Percentiles rank a stretch among this genome's conserved stretches.
Evolutionary conservation across 2,888 invertebrate genomes (phyloP).

Genomic region (Andrena praecox): DNA sequence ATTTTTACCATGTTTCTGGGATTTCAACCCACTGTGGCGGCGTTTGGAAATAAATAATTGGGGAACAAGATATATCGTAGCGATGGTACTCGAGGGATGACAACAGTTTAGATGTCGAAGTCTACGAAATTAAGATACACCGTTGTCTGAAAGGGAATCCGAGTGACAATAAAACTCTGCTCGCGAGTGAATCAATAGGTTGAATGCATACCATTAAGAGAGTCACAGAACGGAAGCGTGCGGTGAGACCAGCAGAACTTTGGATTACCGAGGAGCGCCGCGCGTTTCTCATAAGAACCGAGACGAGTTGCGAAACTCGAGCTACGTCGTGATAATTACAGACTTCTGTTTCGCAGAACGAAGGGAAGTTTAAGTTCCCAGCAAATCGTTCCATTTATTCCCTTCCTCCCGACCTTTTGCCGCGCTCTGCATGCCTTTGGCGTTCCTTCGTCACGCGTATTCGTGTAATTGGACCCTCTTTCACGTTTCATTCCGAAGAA

Average conservation of each 20-base stretch:
- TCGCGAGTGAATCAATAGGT: conserved; percentile 45
- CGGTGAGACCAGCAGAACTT: conserved; percentile 28
- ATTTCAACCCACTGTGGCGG: no score
- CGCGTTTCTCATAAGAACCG: conserved; percentile 56
- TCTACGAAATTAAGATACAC: no score
- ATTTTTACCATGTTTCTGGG: no score
- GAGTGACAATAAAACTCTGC: conserved; percentile 43
- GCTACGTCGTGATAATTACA: conserved; percentile 68
- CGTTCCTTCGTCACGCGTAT: conserved; percentile 6
- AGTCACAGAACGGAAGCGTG: conserved; percentile 28
- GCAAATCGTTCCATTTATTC: conserved; percentile 55
- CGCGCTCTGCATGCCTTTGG: conserved; percentile 6
- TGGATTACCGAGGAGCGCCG: conserved; percentile 48
- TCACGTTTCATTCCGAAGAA: background rate
- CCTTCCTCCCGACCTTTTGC: conserved; percentile 30
- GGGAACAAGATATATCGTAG: no score
- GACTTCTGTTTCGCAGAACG: conserved; percentile 62
- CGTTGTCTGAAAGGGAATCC: background rate
- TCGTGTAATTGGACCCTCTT: conserved; percentile 19
- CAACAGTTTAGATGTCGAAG: no score
- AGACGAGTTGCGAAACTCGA: conserved; percentile 60
- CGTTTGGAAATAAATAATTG: no score
- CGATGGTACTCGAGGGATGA: no score
- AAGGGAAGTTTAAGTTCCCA: conserved; percentile 61
- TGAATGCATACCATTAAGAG: conserved; percentile 23